A percentile compares a stretch with the other conserved stretches of the same genome.
phyloP scores from a whole-genome alignment of 1,140 invertebrate species.

The Bombyx mandarina region DNA sequence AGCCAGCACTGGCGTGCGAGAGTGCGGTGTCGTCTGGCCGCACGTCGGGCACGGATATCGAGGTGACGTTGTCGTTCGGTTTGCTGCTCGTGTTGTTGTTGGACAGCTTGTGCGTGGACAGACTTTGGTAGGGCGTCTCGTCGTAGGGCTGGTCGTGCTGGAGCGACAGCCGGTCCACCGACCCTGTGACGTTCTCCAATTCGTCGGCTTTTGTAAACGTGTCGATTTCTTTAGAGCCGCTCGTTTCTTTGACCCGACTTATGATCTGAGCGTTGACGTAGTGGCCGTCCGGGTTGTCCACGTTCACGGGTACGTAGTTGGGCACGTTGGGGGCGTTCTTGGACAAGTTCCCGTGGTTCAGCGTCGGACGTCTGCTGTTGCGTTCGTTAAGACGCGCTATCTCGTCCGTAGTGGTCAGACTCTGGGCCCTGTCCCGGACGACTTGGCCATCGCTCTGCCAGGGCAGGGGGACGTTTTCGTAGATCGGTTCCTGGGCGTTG shows the following conservation, averaged over 20 bases:
- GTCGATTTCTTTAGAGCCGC: slow-evolving; percentile 41
- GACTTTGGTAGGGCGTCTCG: slow-evolving; percentile 58
- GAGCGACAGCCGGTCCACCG: slow-evolving; percentile 37
- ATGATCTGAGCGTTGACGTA: slow-evolving; percentile 66
- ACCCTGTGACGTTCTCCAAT: slow-evolving; percentile 27
- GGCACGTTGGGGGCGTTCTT: slow-evolving; percentile 25
- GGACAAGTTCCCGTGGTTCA: slow-evolving; percentile 31
- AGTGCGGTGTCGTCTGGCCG: slow-evolving; percentile 13
- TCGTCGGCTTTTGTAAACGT: slow-evolving; percentile 30
- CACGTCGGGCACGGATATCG: slow-evolving; percentile 46
- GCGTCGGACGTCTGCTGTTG: slow-evolving; percentile 51
- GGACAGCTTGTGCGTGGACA: slow-evolving; percentile 46
- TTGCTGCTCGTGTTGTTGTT: slow-evolving; percentile 46
- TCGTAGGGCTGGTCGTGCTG: slow-evolving; percentile 41
- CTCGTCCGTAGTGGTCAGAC: slow-evolving; percentile 77
- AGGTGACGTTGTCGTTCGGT: slow-evolving; percentile 56
- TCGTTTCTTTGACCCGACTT: slow-evolving; percentile 49
- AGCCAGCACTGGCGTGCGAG: slow-evolving; percentile 27
- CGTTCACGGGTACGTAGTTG: slow-evolving; percentile 22
- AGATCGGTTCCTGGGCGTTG: slow-evolving; percentile 79
- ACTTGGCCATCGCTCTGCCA: slow-evolving; percentile 69
- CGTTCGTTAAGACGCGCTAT: slow-evolving; percentile 61
- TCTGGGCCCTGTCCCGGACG: slow-evolving; percentile 75
- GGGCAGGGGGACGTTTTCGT: slow-evolving; percentile 81
- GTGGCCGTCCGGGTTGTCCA: slow-evolving; percentile 42